Evolutionary conservation across 2,888 invertebrate species (phyloP).

Genomic region (Myathropa florea): DNA sequence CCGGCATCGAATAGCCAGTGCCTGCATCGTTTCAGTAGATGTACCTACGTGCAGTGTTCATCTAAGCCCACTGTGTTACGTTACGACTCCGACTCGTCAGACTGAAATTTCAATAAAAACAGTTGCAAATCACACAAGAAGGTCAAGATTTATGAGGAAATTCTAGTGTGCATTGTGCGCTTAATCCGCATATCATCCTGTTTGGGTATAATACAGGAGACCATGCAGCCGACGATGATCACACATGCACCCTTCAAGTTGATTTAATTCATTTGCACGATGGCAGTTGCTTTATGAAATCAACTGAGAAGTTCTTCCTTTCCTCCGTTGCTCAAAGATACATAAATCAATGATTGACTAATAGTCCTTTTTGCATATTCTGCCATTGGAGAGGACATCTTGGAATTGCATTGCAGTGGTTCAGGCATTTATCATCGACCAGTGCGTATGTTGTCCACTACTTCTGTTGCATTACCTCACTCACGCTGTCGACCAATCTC

Average conservation of each 20-base stretch:
- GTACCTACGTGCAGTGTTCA: too few relatives aligned
- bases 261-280: constrained; percentile 67
- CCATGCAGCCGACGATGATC: constrained; percentile 27
- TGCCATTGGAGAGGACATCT: constrained; percentile 63
- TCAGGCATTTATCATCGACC: constrained; percentile 65
- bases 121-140: constrained; percentile 66
- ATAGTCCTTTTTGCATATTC: constrained; percentile 70
- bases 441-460: constrained; percentile 41
- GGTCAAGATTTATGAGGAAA: constrained; percentile 66
- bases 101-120: constrained; percentile 63
- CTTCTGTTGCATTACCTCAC: constrained; percentile 7
- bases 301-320: constrained; percentile 58
- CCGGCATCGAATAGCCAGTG: background rate
- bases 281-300: constrained; percentile 68
- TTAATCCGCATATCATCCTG: constrained; percentile 68
- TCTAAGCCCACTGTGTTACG: background rate
- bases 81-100: background rate
- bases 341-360: constrained; percentile 71
- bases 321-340: constrained; percentile 41
- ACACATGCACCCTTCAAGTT: constrained; percentile 62
- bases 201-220: constrained; percentile 60
- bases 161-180: constrained; percentile 65
- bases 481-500: constrained; percentile 33
- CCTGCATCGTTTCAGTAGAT: background rate
- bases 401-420: constrained; percentile 55